Conservation (phyloP, 64 coral and sea anemone species). For the Anthopleura sola region DNA sequence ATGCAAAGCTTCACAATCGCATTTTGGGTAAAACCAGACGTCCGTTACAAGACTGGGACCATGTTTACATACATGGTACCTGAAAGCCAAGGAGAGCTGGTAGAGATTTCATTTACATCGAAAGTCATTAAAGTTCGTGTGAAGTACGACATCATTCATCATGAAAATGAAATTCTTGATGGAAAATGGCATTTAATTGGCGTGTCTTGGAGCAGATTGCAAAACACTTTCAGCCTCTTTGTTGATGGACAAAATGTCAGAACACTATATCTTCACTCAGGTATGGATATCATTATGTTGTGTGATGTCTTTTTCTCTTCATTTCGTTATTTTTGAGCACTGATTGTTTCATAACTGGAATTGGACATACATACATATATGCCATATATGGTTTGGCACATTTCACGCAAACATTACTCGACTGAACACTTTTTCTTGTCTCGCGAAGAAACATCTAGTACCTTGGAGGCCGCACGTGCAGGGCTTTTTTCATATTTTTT, state of each 20-base stretch:
- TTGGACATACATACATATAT: too few species aligned
- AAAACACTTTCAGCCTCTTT: background rate
- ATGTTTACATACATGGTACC: slow-evolving; percentile 54
- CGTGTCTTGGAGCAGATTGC: slow-evolving; percentile 1
- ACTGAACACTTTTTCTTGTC: too few species aligned
- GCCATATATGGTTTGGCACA: too few species aligned
- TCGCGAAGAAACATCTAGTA: too few species aligned
- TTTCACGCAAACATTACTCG: too few species aligned
- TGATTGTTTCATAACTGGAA: too few species aligned
- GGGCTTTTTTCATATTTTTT: too few species aligned
- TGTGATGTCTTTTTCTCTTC: background rate
- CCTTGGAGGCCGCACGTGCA: too few species aligned
- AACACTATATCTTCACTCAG: background rate
- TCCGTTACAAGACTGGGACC: slow-evolving; percentile 39
- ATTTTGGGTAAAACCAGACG: slow-evolving; percentile 47
- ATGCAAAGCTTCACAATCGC: slow-evolving; percentile 50
- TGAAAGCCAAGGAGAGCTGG: background rate
- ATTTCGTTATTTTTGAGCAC: background rate
- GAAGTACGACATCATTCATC: slow-evolving; percentile 11
- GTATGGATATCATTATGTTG: background rate
- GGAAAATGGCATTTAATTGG: slow-evolving; percentile 54
- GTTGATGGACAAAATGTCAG: background rate
- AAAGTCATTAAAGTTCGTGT: background rate
- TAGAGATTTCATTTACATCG: slow-evolving; percentile 44
- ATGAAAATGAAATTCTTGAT: slow-evolving; percentile 34